phyloP scores from a whole-genome alignment of 2,888 invertebrate genomes.

The Germaria angustata region DNA sequence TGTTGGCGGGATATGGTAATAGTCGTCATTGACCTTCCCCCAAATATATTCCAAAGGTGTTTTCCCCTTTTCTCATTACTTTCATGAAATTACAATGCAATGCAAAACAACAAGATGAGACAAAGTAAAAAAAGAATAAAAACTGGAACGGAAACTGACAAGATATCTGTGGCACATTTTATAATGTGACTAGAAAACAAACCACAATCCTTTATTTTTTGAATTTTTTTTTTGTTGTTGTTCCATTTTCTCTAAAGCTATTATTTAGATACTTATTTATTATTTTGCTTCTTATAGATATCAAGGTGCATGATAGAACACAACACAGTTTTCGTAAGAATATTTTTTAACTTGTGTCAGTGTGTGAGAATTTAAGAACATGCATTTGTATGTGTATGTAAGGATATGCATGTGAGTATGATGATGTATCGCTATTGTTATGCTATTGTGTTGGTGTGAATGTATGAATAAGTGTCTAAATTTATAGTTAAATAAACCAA shows the following conservation, averaged over 20 bases:
- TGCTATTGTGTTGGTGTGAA: background rate
- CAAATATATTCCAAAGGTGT: background rate
- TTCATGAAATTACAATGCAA: conserved; percentile 31
- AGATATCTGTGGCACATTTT: conserved; percentile 53
- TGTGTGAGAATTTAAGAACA: background rate
- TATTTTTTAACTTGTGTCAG: conserved; percentile 1
- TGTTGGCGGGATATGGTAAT: background rate
- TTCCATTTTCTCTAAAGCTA: background rate
- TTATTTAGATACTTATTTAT: conserved; percentile 9
- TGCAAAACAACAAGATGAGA: background rate
- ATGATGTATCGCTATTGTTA: background rate
- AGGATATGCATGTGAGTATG: background rate
- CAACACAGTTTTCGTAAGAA: no score
- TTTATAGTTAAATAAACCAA: conserved; percentile 38
- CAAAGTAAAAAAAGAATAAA: background rate
- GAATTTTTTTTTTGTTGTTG: background rate
- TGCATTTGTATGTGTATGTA: background rate
- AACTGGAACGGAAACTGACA: conserved; percentile 41
- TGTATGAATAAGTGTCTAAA: conserved; percentile 38
- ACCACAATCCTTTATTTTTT: conserved; percentile 21
- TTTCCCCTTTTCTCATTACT: conserved; percentile 13
- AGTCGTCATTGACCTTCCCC: conserved; percentile 8
- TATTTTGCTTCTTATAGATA: background rate
- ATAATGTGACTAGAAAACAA: conserved; percentile 44
- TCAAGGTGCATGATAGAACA: no score